Conservation (phyloP, 2,113 vertebrate genomes). For the Ivindomyrus marchei region DNA sequence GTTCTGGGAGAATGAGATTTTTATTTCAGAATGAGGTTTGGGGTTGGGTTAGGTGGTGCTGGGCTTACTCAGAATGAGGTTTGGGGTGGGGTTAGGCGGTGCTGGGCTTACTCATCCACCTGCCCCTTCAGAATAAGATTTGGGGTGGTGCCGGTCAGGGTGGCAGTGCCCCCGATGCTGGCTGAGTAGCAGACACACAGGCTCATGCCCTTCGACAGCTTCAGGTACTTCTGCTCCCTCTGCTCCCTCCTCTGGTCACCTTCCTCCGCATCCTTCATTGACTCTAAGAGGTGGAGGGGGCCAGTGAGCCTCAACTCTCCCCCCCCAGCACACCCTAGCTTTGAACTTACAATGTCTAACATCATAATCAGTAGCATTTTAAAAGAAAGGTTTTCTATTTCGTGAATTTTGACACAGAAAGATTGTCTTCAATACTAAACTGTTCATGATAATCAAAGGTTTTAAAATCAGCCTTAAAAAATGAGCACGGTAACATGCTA, state of each 20-base stretch:
- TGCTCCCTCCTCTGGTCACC: not conserved
- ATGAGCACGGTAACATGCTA: not conserved
- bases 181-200: conserved; percentile 72
- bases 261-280: conserved; percentile 33
- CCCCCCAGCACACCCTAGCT: no score
- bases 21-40: no score
- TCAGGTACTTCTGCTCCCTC: conserved; percentile 41
- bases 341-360: not conserved
- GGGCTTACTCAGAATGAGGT: conserved; percentile 73
- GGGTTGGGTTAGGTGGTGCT: not conserved
- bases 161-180: conserved; percentile 79
- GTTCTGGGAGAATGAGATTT: not conserved
- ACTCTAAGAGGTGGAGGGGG: not conserved
- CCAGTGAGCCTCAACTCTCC: not conserved
- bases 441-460: not conserved
- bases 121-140: conserved; percentile 80
- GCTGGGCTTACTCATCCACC: conserved; percentile 62
- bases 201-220: conserved; percentile 65
- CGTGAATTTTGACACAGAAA: not conserved
- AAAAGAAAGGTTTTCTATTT: not conserved
- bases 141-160: conserved; percentile 72
- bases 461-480: not conserved
- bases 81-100: conserved; percentile 45
- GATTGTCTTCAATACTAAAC: not conserved
- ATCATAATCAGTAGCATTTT: not conserved